Conservation (phyloP, 2,888 invertebrate genomes). For the Callimorpha dominula region DNA sequence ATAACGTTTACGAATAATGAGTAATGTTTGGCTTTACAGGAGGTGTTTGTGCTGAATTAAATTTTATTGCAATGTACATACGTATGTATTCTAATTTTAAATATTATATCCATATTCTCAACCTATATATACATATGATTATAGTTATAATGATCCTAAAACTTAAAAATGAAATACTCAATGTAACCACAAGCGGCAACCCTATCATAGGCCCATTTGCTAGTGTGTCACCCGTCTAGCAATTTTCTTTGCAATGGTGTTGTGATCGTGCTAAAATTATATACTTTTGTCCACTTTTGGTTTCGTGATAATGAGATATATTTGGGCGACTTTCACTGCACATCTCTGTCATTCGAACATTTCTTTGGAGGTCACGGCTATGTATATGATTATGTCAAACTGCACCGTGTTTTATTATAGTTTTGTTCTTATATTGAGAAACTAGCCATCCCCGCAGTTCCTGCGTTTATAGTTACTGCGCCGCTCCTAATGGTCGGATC, state of each 20-base stretch:
- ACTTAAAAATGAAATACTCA: not conserved
- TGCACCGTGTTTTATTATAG: slow-evolving; percentile 25
- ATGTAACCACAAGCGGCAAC: slow-evolving; percentile 3
- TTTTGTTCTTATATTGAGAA: slow-evolving; percentile 9
- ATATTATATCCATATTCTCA: too few relatives aligned
- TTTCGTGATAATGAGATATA: slow-evolving; percentile 46
- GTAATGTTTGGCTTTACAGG: too few relatives aligned
- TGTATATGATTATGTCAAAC: slow-evolving; percentile 47
- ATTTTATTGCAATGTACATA: too few relatives aligned
- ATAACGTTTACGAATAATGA: too few relatives aligned
- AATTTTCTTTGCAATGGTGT: slow-evolving; percentile 32
- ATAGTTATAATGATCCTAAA: too few relatives aligned
- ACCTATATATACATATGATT: too few relatives aligned
- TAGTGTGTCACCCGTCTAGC: slow-evolving; percentile 25
- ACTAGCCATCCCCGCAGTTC: too few relatives aligned
- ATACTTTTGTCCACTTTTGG: slow-evolving; percentile 50
- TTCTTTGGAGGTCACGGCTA: slow-evolving; percentile 50
- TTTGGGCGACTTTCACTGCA: slow-evolving; percentile 52
- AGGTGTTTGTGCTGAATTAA: too few relatives aligned
- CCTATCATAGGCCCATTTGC: slow-evolving; percentile 9
- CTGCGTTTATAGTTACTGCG: too few relatives aligned
- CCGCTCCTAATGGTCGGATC: too few relatives aligned
- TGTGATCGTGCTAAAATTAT: slow-evolving; percentile 49
- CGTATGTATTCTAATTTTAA: too few relatives aligned
- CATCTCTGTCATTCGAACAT: slow-evolving; percentile 55